Evolutionary conservation across 2,113 vertebrate species (phyloP).

Genomic region (Lepus europaeus): DNA sequence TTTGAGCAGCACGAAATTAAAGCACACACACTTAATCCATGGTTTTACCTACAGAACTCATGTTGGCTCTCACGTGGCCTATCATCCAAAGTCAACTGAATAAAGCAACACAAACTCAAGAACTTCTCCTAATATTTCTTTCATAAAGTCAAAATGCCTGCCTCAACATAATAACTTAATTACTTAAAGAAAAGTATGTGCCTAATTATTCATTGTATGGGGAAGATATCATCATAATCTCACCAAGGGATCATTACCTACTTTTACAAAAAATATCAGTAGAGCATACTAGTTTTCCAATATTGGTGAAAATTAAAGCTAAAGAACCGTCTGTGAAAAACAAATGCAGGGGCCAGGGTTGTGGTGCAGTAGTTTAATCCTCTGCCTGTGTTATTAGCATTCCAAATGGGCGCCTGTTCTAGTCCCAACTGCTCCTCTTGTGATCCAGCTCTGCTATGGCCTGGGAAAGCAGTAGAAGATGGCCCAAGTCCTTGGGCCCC

Average conservation of each 20-base stretch:
- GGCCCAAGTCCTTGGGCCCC: no score
- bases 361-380: no score
- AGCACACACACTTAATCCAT: background rate
- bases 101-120: constrained; percentile 7
- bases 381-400: no score
- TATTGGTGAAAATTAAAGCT: background rate
- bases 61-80: background rate
- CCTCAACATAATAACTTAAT: background rate
- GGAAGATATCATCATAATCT: background rate
- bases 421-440: no score
- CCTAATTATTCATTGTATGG: background rate
- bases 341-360: background rate
- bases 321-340: background rate
- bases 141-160: background rate
- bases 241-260: background rate
- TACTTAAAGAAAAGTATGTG: constrained; percentile 19
- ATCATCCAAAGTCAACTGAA: background rate
- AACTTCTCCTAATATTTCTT: background rate
- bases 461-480: no score
- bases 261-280: constrained; percentile 3
- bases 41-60: background rate
- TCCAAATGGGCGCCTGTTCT: no score
- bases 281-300: background rate
- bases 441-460: no score
- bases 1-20: background rate